Evolutionary conservation across 1,140 invertebrate species (phyloP), one percentile per base, ranked within the genome.

Genomic region (Temnothorax nylanderi): DNA sequence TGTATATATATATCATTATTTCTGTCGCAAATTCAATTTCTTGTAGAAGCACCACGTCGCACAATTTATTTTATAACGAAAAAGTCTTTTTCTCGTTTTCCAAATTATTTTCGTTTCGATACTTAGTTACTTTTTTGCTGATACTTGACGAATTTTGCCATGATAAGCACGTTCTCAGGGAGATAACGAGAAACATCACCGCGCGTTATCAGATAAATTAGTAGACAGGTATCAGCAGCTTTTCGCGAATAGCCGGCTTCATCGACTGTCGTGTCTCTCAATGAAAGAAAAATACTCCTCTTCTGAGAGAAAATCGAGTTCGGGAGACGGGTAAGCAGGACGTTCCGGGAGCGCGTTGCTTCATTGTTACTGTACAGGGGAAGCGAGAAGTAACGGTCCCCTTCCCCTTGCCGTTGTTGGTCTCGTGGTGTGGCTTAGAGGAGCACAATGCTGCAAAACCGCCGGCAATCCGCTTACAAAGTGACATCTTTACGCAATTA

Each of bases 401-500:
- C 58, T 90, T 89, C 85, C 86, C 82, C 26, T 58, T 85, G 87
- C 37, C 65, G 65, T 87, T 82, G 72, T 89, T 69, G 80, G 89
- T 56, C 85, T 90, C 80, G 89, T 92, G 92, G 88, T 90, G 89
- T 91, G 77, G 92, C 92, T 91, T 92, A 92, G 87, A 88, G 74
- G 87, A 88, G 87, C 90, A 93, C 92, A 94, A 94, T 94, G 90
- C 89, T 92, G 89, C 90, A 91, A 94, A 94, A 94, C 92, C 92
- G 89, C 90, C 89, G 89, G 82, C 91, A 95, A 95, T 95, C 95
- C 94, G 94, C 94, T 95, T 95, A 95, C 91, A 91, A 89, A 93
- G 92, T 95, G 94, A 95, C 95, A 94, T 95, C 94, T 95, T 95
- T 95, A 95, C 94, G 94, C 94, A 95, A 95, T 95, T 95, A 95